Conservation (phyloP, 2,113 vertebrate genomes). For the Equus quagga region DNA sequence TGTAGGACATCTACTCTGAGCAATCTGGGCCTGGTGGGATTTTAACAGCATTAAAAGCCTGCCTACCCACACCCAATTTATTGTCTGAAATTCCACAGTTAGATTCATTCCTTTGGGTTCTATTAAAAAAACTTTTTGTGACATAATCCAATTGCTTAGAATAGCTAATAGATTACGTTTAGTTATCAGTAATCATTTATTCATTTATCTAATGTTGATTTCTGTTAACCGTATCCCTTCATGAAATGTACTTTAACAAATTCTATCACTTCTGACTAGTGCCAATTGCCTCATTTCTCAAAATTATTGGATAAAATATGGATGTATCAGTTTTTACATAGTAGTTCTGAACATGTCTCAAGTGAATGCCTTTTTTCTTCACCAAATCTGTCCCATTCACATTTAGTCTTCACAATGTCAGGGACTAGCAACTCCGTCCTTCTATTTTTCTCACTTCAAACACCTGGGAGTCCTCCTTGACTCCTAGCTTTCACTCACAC, state of each 20-base stretch:
- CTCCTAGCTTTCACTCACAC: neutral
- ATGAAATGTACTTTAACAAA: neutral
- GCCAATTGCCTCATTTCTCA: neutral
- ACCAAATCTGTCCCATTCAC: neutral
- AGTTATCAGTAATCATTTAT: neutral
- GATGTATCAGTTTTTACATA: neutral
- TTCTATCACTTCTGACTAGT: neutral
- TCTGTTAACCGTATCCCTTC: neutral
- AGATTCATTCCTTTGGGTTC: neutral
- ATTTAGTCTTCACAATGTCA: neutral
- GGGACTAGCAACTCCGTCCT: neutral
- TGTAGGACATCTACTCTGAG: neutral
- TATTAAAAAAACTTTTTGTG: neutral
- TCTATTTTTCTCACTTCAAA: neutral
- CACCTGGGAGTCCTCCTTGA: neutral
- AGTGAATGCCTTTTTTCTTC: neutral
- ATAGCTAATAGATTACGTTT: neutral
- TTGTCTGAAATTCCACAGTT: slow-evolving; percentile 34
- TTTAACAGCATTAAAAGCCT: slow-evolving; percentile 46
- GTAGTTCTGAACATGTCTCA: neutral
- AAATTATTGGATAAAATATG: neutral
- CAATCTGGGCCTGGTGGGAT: neutral
- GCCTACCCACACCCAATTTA: neutral
- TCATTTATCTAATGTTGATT: neutral
- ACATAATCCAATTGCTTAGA: neutral